A percentile compares a stretch with the other conserved stretches of the same genome.
phyloP scores from a whole-genome alignment of 2,888 invertebrate genomes.

The Leptopilina myrica region DNA sequence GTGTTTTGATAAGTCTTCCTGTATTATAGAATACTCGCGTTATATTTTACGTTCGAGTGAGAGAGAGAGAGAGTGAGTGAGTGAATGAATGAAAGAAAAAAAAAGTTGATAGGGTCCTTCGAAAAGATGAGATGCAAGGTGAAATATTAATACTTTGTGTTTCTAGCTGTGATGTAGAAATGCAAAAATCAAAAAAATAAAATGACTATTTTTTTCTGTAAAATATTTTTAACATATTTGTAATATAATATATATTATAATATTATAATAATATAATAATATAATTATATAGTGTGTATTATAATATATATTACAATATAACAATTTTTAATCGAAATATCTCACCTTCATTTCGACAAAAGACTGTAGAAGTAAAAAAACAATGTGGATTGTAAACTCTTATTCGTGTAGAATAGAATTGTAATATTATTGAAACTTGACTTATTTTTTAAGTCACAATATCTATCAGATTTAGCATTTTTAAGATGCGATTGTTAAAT shows the following conservation, averaged over 20 bases:
- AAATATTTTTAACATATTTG: no score
- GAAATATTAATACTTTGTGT: conserved; percentile 26
- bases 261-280: neutral
- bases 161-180: conserved; percentile 8
- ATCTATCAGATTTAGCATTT: conserved; percentile 31
- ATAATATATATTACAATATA: neutral
- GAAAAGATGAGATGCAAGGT: conserved; percentile 36
- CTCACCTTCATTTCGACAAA: conserved; percentile 16
- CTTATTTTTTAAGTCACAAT: conserved; percentile 32
- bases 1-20: conserved; percentile 54
- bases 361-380: conserved; percentile 22
- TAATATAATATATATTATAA: no score
- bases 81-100: neutral
- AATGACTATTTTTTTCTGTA: neutral
- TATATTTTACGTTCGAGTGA: conserved; percentile 16
- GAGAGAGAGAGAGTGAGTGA: no score
- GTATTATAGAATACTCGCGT: conserved; percentile 50
- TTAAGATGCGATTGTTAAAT: conserved; percentile 21
- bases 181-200: conserved; percentile 30
- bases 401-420: conserved; percentile 35
- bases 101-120: conserved; percentile 27
- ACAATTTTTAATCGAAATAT: conserved; percentile 5
- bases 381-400: conserved; percentile 19
- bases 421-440: conserved; percentile 29
- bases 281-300: neutral